Evolutionary conservation across 2,888 invertebrate species (phyloP).

Genomic region (Idaea biselata): DNA sequence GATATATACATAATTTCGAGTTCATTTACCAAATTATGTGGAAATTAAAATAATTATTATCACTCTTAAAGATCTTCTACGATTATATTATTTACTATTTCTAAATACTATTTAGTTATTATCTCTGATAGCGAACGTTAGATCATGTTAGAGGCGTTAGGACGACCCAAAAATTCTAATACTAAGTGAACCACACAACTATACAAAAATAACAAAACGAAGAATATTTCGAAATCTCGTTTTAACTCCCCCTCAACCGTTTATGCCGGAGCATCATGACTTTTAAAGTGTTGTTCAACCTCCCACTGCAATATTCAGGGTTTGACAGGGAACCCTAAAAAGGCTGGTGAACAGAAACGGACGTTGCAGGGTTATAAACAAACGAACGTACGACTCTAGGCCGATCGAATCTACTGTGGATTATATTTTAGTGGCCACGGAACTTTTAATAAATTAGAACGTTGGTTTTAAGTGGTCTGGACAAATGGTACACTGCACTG

Average conservation of each 20-base stretch:
- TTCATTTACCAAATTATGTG: no score
- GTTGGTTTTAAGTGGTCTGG: conserved; percentile 7
- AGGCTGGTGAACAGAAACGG: conserved; percentile 31
- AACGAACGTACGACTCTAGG: conserved; percentile 61
- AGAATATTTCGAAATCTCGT: not conserved
- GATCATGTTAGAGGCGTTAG: no score
- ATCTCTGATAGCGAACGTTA: no score
- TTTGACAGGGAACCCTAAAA: conserved; percentile 22
- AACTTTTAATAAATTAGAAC: conserved; percentile 17
- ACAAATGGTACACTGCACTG: not conserved
- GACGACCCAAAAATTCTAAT: no score
- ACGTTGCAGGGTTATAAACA: conserved; percentile 67
- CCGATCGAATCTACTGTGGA: conserved; percentile 60
- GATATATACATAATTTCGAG: no score
- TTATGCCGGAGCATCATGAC: not conserved
- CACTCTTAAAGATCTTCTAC: no score
- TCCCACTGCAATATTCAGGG: not conserved
- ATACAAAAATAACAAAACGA: no score
- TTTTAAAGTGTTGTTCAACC: not conserved
- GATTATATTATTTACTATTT: no score
- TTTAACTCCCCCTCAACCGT: not conserved
- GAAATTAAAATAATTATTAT: no score
- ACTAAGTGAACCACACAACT: no score
- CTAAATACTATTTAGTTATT: no score
- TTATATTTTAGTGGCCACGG: conserved; percentile 55